These are phyloP conservation scores for Notodonta dromedarius DNA, from an alignment of 2,888 invertebrate genomes.

Conservation along the genomic window DNA sequence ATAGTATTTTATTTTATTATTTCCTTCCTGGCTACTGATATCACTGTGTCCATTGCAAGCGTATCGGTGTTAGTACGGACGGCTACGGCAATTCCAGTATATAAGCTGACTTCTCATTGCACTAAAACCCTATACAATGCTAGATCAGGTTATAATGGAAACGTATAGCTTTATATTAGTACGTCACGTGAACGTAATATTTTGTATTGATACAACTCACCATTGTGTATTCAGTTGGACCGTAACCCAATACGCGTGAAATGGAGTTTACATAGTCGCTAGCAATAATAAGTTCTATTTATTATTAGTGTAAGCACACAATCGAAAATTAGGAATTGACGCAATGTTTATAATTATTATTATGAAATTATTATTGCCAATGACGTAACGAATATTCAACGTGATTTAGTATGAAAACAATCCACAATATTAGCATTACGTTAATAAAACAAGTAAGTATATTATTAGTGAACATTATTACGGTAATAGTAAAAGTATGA, in stretches of 20 bases:
- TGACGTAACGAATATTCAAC: slow-evolving; percentile 9
- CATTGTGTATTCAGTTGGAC: slow-evolving; percentile 16
- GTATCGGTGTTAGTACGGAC: neutral
- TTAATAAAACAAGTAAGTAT: neutral
- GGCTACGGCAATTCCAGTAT: too few species aligned
- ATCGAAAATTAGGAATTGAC: neutral
- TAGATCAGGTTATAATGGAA: too few species aligned
- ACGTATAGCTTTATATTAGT: too few species aligned
- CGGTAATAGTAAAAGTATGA: neutral
- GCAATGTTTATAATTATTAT: neutral
- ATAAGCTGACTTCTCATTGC: too few species aligned
- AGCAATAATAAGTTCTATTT: slow-evolving; percentile 25
- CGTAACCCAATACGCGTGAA: slow-evolving; percentile 16
- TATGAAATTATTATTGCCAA: slow-evolving; percentile 14
- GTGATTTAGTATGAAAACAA: slow-evolving; percentile 5
- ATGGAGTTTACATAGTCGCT: slow-evolving; percentile 23
- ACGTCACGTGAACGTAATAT: neutral
- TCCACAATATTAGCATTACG: neutral
- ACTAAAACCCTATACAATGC: too few species aligned
- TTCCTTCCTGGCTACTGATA: slow-evolving; percentile 31
- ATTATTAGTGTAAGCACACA: slow-evolving; percentile 7
- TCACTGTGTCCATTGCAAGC: slow-evolving; percentile 21
- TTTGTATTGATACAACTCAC: neutral
- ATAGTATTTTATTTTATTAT: too few species aligned
- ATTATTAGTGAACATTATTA: slow-evolving; percentile 1